These are phyloP conservation scores for Cosmia trapezina DNA, from an alignment of 2,888 invertebrate species.

Conservation along the genomic window DNA sequence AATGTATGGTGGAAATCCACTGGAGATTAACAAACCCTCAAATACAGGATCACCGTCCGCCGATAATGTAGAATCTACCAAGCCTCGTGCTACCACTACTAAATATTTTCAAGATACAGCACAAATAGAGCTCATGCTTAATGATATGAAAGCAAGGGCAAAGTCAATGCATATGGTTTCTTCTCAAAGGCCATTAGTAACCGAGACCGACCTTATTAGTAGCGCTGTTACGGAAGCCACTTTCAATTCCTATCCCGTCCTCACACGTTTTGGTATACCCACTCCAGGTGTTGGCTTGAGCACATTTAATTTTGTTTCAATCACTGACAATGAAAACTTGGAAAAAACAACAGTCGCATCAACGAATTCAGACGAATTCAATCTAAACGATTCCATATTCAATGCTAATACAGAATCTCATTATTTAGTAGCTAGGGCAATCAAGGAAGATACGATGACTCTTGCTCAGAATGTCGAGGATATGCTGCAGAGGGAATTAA, in stretches of 20 bases:
- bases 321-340: constrained; percentile 37
- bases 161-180: constrained; percentile 71
- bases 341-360: constrained; percentile 47
- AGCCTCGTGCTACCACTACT: background rate
- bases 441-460: constrained; percentile 66
- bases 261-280: constrained; percentile 50
- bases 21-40: background rate
- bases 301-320: constrained; percentile 59
- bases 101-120: constrained; percentile 66
- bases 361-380: constrained; percentile 20
- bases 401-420: constrained; percentile 45
- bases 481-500: constrained; percentile 71
- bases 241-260: constrained; percentile 66
- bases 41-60: no score
- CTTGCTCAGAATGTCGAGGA: constrained; percentile 72
- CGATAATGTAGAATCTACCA: background rate
- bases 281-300: constrained; percentile 45
- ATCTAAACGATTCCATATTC: constrained; percentile 24
- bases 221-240: constrained; percentile 74
- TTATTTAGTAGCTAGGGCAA: constrained; percentile 66
- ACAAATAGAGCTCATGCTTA: constrained; percentile 76
- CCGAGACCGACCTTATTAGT: constrained; percentile 68
- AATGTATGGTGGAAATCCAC: constrained; percentile 16
- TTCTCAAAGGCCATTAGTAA: constrained; percentile 68
- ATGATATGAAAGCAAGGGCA: constrained; percentile 75